Percentiles rank a stretch among this genome's conserved stretches.
These are phyloP conservation scores for Hylia prasina DNA, from an alignment of 2,113 vertebrate species.

Conservation along the genomic window DNA sequence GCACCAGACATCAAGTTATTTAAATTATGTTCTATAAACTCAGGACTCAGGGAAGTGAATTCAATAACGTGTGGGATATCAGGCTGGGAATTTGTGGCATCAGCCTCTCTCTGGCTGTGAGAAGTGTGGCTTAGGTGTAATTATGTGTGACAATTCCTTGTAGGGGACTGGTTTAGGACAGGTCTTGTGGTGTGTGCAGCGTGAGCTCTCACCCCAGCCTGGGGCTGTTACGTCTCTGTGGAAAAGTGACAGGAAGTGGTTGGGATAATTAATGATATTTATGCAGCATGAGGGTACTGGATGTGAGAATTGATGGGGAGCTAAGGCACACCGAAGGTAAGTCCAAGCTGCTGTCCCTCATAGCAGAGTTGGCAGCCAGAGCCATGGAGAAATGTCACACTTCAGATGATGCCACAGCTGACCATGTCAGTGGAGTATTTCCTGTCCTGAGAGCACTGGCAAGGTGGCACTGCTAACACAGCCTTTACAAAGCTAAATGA, in stretches of 20 bases:
- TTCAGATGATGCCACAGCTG: neutral
- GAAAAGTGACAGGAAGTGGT: neutral
- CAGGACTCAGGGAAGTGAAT: neutral
- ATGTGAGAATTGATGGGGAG: neutral
- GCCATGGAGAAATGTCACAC: neutral
- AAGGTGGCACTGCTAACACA: neutral
- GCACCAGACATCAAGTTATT: neutral
- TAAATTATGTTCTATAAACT: neutral
- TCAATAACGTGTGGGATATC: neutral
- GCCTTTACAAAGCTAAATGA: neutral
- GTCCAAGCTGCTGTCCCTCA: neutral
- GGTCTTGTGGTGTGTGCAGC: accelerated
- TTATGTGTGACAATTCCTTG: neutral
- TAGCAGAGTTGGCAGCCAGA: neutral
- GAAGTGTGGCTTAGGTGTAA: neutral
- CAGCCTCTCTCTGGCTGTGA: neutral
- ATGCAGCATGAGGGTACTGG: neutral
- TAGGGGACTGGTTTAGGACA: neutral
- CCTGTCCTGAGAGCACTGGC: neutral
- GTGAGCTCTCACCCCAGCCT: neutral
- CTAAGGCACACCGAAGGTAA: neutral
- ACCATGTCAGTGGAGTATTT: accelerated
- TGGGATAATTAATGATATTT: neutral
- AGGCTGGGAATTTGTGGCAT: neutral
- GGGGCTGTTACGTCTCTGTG: neutral